phyloP scores from a whole-genome alignment of 2,888 invertebrate species.

The Drosophila siamana region DNA sequence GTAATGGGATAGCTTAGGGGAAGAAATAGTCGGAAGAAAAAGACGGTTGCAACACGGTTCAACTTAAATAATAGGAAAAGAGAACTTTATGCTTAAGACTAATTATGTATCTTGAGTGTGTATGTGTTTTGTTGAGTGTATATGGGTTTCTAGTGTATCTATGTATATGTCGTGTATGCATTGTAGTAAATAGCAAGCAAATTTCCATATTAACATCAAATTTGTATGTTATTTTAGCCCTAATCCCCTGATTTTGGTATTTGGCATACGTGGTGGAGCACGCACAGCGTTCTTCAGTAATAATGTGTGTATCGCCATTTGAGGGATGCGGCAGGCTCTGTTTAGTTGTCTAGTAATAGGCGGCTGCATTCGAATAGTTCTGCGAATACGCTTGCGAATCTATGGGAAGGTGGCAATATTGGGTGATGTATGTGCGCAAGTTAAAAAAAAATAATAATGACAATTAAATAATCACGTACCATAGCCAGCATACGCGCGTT shows the following conservation, averaged over 20 bases:
- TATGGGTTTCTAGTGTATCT: conserved; percentile 38
- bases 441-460: conserved; percentile 1
- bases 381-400: conserved; percentile 85
- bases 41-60: conserved; percentile 65
- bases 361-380: conserved; percentile 84
- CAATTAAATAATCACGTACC: conserved; percentile 76
- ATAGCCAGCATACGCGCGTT: conserved; percentile 84
- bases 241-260: conserved; percentile 68
- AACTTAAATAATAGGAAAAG: conserved; percentile 65
- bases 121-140: conserved; percentile 40
- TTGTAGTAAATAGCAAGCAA: conserved; percentile 63
- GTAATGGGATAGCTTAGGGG: conserved; percentile 9
- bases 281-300: conserved; percentile 74
- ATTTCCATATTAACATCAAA: conserved; percentile 60
- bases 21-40: conserved; percentile 32
- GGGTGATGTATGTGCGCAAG: conserved; percentile 20
- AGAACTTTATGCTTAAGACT: conserved; percentile 69
- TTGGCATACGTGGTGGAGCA: conserved; percentile 64
- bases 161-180: conserved; percentile 30
- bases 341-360: conserved; percentile 81
- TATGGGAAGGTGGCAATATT: conserved; percentile 46
- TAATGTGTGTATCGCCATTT: conserved; percentile 56
- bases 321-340: conserved; percentile 35
- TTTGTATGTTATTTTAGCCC: conserved; percentile 50
- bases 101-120: conserved; percentile 53